Evolutionary conservation across 1,140 invertebrate genomes (phyloP).

Genomic region (Brachionus plicatilis): DNA sequence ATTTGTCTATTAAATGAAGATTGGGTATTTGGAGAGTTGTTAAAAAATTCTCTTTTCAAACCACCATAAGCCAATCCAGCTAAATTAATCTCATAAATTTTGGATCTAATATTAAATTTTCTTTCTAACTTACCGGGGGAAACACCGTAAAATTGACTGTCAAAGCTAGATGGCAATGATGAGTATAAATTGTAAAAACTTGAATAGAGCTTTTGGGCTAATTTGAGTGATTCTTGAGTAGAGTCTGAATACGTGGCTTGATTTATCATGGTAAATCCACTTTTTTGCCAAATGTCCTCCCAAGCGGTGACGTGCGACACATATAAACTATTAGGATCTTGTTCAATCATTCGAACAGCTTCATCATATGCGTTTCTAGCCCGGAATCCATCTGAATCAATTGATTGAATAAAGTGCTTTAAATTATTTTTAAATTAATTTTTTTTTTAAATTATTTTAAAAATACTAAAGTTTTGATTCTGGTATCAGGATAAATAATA

Average conservation of each 20-base stretch:
- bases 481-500: constrained; percentile 29
- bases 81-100: neutral
- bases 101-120: neutral
- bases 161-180: constrained; percentile 6
- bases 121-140: neutral
- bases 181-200: constrained; percentile 37
- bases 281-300: constrained; percentile 35
- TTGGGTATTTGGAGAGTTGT: constrained; percentile 10
- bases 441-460: neutral
- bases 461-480: constrained; percentile 6
- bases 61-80: constrained; percentile 38
- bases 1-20: neutral
- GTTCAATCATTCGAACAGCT: neutral
- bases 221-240: constrained; percentile 11
- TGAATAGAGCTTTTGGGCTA: constrained; percentile 20
- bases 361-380: constrained; percentile 33
- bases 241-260: neutral
- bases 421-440: neutral
- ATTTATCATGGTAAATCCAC: constrained; percentile 2
- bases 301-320: neutral
- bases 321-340: constrained; percentile 37
- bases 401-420: constrained; percentile 35
- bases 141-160: constrained; percentile 31
- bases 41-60: constrained; percentile 14
- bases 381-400: constrained; percentile 15